Evolutionary conservation across 2,888 invertebrate genomes (phyloP), one percentile per base, ranked within the genome.

Genomic region (Agrotis ipsilon): DNA sequence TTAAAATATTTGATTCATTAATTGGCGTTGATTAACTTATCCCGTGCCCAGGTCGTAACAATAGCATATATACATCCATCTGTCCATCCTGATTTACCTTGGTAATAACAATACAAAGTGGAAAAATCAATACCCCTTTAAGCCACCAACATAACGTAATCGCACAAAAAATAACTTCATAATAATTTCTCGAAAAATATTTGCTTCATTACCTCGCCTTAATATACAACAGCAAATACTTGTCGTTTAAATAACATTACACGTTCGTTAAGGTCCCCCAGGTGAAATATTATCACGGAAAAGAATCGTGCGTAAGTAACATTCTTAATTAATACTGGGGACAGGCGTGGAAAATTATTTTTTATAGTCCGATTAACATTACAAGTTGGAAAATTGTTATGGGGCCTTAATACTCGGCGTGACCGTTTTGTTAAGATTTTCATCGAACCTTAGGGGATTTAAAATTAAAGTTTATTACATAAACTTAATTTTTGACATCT

Each of bases 401-500:
- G 71, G 61, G 68, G 59, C 54, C 68, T 77, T 80, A 77, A 73
- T 65, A 71, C 58, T 54, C 69, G 57, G 61, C 66, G 62, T 78
- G 72, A 70, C 73, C 66, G 73, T 63, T 72, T 60, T 69, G 81
- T 76, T 73, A 77, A 85, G 81, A 86, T 86, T 83, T 80, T 82
- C 80, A 86, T 86, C 82, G n/a, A n/a, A n/a, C n/a, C n/a, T n/a
- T n/a, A n/a, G n/a, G n/a, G n/a, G n/a, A n/a, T n/a, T n/a, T n/a
- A n/a, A n/a, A n/a, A n/a, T n/a, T n/a, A n/a, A n/a, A n/a, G n/a
- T n/a, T n/a, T n/a, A n/a, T n/a, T n/a, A n/a, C n/a, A n/a, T n/a
- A n/a, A n/a, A n/a, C n/a, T n/a, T n/a, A n/a, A n/a, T n/a, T n/a
- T n/a, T n/a, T n/a, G n/a, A n/a, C n/a, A n/a, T n/a, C n/a, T n/a